phyloP scores from a whole-genome alignment of 2,888 invertebrate genomes.

The Tachina fera region DNA sequence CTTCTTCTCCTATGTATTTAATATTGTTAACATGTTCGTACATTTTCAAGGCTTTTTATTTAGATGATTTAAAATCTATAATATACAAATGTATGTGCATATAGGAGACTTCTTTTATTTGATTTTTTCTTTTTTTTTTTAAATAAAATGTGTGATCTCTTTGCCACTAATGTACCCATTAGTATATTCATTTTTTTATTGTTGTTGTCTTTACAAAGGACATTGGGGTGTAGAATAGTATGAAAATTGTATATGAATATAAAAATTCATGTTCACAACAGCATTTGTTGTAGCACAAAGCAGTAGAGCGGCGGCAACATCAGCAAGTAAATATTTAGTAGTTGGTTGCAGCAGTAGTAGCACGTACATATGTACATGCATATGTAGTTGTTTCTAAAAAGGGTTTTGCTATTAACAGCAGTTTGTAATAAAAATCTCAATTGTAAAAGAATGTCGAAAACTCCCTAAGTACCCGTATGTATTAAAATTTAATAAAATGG shows the following conservation, averaged over 20 bases:
- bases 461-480: no score
- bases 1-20: slow-evolving; percentile 51
- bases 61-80: slow-evolving; percentile 62
- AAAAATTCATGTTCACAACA: slow-evolving; percentile 58
- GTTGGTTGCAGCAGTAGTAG: slow-evolving; percentile 6
- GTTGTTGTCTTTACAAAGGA: slow-evolving; percentile 50
- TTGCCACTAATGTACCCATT: slow-evolving; percentile 70
- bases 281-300: slow-evolving; percentile 51
- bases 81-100: slow-evolving; percentile 2
- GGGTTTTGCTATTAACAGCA: slow-evolving; percentile 2
- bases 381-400: not conserved
- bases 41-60: slow-evolving; percentile 63
- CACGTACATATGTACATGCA: not conserved
- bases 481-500: no score
- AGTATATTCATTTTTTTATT: slow-evolving; percentile 47
- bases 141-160: slow-evolving; percentile 67
- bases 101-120: slow-evolving; percentile 28
- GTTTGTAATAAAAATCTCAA: not conserved
- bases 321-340: not conserved
- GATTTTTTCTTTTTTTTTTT: slow-evolving; percentile 30
- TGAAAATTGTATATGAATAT: slow-evolving; percentile 43
- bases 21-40: slow-evolving; percentile 65
- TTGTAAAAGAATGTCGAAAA: not conserved
- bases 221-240: slow-evolving; percentile 45
- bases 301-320: slow-evolving; percentile 44